phyloP scores from a whole-genome alignment of 2,888 invertebrate genomes.

The Temnothorax unifasciatus region DNA sequence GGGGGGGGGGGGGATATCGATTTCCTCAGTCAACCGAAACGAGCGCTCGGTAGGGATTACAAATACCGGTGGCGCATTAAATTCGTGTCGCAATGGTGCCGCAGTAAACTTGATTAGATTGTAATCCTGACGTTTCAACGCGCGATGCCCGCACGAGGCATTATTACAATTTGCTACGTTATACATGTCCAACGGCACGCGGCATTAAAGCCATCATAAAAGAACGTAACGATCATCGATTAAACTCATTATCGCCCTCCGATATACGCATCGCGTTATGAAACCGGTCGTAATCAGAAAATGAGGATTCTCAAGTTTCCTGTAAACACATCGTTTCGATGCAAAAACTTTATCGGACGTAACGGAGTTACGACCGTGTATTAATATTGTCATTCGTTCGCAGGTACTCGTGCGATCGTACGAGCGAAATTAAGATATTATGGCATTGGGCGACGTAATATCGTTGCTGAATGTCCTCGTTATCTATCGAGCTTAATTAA shows the following conservation, averaged over 20 bases:
- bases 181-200: neutral
- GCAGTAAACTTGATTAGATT: constrained; percentile 52
- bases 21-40: constrained; percentile 47
- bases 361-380: neutral
- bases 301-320: constrained; percentile 16
- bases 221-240: constrained; percentile 33
- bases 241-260: constrained; percentile 52
- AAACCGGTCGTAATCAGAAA: constrained; percentile 43
- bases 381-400: constrained; percentile 36
- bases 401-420: neutral
- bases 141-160: neutral
- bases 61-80: constrained; percentile 43
- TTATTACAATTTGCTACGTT: constrained; percentile 40
- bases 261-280: constrained; percentile 19
- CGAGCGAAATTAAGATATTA: neutral
- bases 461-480: neutral
- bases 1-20: constrained; percentile 7
- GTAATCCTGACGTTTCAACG: constrained; percentile 52
- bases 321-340: constrained; percentile 29
- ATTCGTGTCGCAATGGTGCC: constrained; percentile 39
- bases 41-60: constrained; percentile 36
- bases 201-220: constrained; percentile 49
- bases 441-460: neutral
- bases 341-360: constrained; percentile 9
- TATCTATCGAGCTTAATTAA: neutral